These are phyloP conservation scores for Stomatorhinus ivindoensis DNA, from an alignment of 2,113 vertebrate genomes.

Conservation along the genomic window DNA sequence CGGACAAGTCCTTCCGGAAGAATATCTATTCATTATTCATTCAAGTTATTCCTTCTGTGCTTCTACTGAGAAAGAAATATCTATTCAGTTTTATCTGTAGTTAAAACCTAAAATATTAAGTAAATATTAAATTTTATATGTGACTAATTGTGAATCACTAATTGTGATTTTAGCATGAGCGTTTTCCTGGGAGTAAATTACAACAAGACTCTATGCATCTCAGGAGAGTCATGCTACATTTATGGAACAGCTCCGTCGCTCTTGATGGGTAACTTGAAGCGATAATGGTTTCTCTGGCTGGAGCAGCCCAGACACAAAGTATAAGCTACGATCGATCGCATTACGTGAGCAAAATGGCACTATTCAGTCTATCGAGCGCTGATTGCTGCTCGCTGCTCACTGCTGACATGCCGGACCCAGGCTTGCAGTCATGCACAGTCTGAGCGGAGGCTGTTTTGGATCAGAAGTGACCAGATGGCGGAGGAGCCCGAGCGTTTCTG, in stretches of 20 bases:
- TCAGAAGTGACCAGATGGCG: constrained; percentile 12
- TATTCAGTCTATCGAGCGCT: not conserved
- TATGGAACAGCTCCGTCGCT: not conserved
- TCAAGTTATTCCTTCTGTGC: not conserved
- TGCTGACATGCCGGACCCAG: not conserved
- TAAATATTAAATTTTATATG: not conserved
- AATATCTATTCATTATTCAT: not conserved
- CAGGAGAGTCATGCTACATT: not conserved
- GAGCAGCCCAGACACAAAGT: not conserved
- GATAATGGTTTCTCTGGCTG: not conserved
- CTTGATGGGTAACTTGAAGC: not conserved
- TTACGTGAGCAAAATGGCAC: not conserved
- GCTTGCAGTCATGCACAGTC: not conserved
- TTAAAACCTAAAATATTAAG: not conserved
- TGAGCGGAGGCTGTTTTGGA: not conserved
- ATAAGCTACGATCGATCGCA: not conserved
- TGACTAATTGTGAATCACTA: too few species aligned
- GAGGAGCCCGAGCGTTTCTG: not conserved
- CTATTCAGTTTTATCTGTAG: not conserved
- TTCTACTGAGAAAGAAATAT: not conserved
- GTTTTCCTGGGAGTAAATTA: not conserved
- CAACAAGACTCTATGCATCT: not conserved
- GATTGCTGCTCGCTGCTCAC: not conserved
- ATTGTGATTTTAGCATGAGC: not conserved
- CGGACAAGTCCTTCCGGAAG: not conserved